phyloP scores from a whole-genome alignment of 2,888 invertebrate species.

The Oligia latruncula region DNA sequence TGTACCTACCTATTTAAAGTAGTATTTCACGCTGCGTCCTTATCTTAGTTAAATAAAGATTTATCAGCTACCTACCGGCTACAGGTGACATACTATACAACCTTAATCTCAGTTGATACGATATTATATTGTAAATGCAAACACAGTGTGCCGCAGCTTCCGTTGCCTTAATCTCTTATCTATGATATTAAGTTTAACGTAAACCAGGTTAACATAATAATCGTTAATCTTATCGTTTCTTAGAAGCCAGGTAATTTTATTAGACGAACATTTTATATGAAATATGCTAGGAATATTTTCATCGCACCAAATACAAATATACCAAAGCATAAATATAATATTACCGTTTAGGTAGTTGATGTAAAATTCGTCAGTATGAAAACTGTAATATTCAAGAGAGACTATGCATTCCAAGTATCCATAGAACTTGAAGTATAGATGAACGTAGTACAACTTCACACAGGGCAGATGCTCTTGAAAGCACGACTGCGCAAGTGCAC shows the following conservation, averaged over 20 bases:
- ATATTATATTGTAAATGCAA: slow-evolving; percentile 82
- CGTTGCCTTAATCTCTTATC: slow-evolving; percentile 86
- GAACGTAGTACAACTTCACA: slow-evolving; percentile 31
- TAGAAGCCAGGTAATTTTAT: slow-evolving; percentile 44
- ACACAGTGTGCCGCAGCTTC: slow-evolving; percentile 86
- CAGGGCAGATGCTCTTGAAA: slow-evolving; percentile 20
- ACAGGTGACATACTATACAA: slow-evolving; percentile 85
- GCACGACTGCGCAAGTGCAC: slow-evolving; percentile 44
- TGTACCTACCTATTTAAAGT: slow-evolving; percentile 31
- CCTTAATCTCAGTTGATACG: slow-evolving; percentile 85
- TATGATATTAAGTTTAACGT: slow-evolving; percentile 71
- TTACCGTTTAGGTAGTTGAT: not conserved
- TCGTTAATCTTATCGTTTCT: slow-evolving; percentile 71
- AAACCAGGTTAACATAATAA: slow-evolving; percentile 76
- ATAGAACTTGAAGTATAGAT: slow-evolving; percentile 35
- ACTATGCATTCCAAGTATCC: slow-evolving; percentile 27
- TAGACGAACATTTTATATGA: slow-evolving; percentile 18
- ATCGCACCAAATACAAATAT: not conserved
- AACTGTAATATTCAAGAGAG: slow-evolving; percentile 13
- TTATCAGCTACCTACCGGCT: slow-evolving; percentile 83
- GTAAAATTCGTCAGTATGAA: slow-evolving; percentile 16
- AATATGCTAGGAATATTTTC: slow-evolving; percentile 2
- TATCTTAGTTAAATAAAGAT: slow-evolving; percentile 84
- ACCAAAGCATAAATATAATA: not conserved
- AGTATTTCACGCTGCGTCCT: slow-evolving; percentile 74